Base-by-base conservation (phyloP, 1,140 invertebrate genomes). In the Vanessa atalanta region DNA sequence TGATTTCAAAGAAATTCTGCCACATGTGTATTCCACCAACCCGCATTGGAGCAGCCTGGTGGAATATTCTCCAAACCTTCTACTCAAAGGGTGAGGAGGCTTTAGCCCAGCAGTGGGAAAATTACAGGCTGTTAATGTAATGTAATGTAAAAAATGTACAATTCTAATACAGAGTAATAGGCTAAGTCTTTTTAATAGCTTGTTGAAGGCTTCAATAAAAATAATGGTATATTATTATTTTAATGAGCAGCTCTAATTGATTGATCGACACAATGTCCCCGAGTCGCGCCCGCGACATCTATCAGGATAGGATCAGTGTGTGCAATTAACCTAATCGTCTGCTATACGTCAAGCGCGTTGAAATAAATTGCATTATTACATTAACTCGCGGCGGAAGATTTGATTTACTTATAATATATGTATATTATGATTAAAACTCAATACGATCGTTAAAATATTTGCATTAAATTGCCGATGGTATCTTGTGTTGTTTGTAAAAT, bases 221-320 rank as follows among this genome's bases (percentile, higher is more conserved):
- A 68, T 23, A 70, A 47, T 43, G 31, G 12, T 64, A 50, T 57
- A 9, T 48, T 65, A 65, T 48, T 47, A 64, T 57, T 15, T 48
- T 55, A 65, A 72, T 65, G 2, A 55, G 4, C 11, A 55, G 48
- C 14, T 37, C 51, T 53, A 55, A 26, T 70, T 70, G 66, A 68
- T 68, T 47, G 53, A 68, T 68, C 31, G 66, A 16, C 43, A 47
- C 50, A 9, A 47, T 11, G 51, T 16, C 53, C 57, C 20, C 31
- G 16, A 55, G 66, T 43, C 66, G 53, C n/a, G 31, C 31, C 31
- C n/a, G 47, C 37, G 50, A 50, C 65, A 73, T 66, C 31, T 51
- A 73, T 67, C 72, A 73, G 37, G 37, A 9, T 9, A 43, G n/a
- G n/a, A n/a, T n/a, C 37, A 43, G 47, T 14, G 16, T 16, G 4